Conservation (phyloP, 2,888 invertebrate species). For the Cryptophagus acutangulus region DNA sequence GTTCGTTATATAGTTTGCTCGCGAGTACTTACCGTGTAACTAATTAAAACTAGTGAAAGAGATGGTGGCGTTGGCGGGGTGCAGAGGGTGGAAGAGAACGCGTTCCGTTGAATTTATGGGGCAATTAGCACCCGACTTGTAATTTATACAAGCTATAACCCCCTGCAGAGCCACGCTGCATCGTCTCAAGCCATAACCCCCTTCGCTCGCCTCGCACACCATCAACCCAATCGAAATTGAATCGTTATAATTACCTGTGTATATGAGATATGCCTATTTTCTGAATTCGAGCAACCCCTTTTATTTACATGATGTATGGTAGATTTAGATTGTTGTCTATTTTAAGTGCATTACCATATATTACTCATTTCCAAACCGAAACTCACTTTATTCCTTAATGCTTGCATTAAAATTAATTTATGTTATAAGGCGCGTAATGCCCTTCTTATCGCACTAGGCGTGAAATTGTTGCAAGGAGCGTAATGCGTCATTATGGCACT, state of each 20-base stretch:
- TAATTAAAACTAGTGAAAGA: slow-evolving; percentile 40
- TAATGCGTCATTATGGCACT: too few species aligned
- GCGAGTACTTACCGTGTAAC: slow-evolving; percentile 31
- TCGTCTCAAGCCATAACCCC: slow-evolving; percentile 10
- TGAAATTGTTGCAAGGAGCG: too few species aligned
- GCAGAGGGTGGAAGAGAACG: slow-evolving; percentile 15
- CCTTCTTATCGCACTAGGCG: too few species aligned
- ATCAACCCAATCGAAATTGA: slow-evolving; percentile 28
- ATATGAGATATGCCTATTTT: too few species aligned
- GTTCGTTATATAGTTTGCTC: slow-evolving; percentile 19
- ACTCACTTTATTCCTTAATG: too few species aligned
- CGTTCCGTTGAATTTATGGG: slow-evolving; percentile 35
- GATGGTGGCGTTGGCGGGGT: slow-evolving; percentile 18
- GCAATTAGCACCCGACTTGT: slow-evolving; percentile 40
- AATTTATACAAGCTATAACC: slow-evolving; percentile 39
- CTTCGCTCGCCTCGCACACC: slow-evolving; percentile 7
- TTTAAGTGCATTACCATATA: too few species aligned
- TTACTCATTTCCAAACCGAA: too few species aligned
- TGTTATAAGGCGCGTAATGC: too few species aligned
- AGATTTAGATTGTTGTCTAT: too few species aligned
- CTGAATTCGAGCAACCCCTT: too few species aligned
- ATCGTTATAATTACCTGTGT: slow-evolving; percentile 34
- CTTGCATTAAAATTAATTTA: too few species aligned
- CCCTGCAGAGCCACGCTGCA: slow-evolving; percentile 29
- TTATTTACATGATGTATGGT: too few species aligned